Evolutionary conservation across 2,797 vertebrate genomes (phyloP).

Genomic region (Enteromius thamalakanensis): DNA sequence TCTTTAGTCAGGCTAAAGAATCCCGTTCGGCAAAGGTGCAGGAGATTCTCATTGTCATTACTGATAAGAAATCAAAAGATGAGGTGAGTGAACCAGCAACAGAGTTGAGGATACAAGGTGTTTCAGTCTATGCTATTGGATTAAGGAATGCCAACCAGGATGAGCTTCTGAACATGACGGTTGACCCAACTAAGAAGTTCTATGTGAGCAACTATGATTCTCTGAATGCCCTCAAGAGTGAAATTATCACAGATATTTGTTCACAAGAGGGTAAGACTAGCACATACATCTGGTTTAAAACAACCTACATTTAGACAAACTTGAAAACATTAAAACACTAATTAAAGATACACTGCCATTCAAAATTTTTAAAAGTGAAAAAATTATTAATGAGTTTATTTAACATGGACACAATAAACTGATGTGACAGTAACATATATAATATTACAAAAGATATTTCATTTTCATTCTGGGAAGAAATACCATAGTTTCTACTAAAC

Average conservation of each 20-base stretch:
- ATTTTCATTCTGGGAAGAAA: not conserved
- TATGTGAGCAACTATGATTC: slow-evolving; percentile 82
- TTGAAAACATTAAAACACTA: not conserved
- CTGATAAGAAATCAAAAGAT: slow-evolving; percentile 80
- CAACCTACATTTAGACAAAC: not conserved
- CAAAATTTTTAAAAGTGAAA: not conserved
- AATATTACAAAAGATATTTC: not conserved
- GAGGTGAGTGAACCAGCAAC: slow-evolving; percentile 72
- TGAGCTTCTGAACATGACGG: slow-evolving; percentile 78
- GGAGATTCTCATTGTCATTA: slow-evolving; percentile 82
- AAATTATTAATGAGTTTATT: not conserved
- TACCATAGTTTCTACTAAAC: not conserved
- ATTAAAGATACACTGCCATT: not conserved
- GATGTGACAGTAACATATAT: not conserved
- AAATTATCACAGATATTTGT: slow-evolving; percentile 83
- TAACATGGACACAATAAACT: not conserved
- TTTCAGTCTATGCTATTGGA: slow-evolving; percentile 82
- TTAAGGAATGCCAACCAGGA: slow-evolving; percentile 68
- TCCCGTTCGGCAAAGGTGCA: slow-evolving; percentile 67
- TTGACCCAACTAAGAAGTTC: slow-evolving; percentile 72
- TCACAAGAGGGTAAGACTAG: slow-evolving; percentile 76
- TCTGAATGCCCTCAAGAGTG: slow-evolving; percentile 77
- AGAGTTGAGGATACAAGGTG: slow-evolving; percentile 66
- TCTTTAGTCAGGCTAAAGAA: slow-evolving; percentile 68
- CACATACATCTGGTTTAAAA: not conserved